Base-by-base conservation (phyloP, 2,113 vertebrate genomes). In the Mustela lutreola region DNA sequence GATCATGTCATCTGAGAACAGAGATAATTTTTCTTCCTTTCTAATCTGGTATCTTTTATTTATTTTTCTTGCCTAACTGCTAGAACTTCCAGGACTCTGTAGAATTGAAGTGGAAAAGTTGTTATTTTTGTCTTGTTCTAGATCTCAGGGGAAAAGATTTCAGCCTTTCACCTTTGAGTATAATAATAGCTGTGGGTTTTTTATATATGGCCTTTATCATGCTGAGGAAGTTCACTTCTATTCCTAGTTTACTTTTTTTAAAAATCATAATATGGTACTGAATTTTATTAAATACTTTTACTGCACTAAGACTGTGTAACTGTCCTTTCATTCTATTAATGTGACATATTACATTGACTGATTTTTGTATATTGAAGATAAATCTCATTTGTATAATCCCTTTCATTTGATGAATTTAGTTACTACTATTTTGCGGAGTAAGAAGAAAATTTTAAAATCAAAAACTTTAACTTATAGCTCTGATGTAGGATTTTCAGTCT, bases 391-490 rank as follows among this genome's bases (percentile, higher is more conserved):
- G 15, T 24, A 82, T 56, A 82, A 56, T 24, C 18, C 21, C 80
- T 93, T 70, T 56, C 65, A 70, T 56, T 45, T 82, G 21, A 53
- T 95, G 36, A 95, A 80, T 84, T 75, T 91, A 79, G 62, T 39
- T 95, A 19, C 50, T 89, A 75, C 19, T 92, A 53, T 81, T 91
- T 62, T 58, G 65, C 11, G 39, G 12, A 65, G 12, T 42, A 83
- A 26, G 56, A 93, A 83, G 62, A 93, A 50, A 73, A 36, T 65
- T 82, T 87, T 67, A 60, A 96, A 94, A 92, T 2, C 16, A 53
- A 36, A 67, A 10, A 15, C 76, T 87, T 92, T 92, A 94, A 92
- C 39, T 78, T 90, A 56, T 11, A 12, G n/a, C 24, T 75, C 62
- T 91, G 39, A 76, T n/a, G 5, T 22, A 75, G 26, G 56, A 95